Evolutionary conservation across 1,140 invertebrate genomes (phyloP), one percentile per base, ranked within the genome.

Genomic region (Cyphomyrmex costatus): DNA sequence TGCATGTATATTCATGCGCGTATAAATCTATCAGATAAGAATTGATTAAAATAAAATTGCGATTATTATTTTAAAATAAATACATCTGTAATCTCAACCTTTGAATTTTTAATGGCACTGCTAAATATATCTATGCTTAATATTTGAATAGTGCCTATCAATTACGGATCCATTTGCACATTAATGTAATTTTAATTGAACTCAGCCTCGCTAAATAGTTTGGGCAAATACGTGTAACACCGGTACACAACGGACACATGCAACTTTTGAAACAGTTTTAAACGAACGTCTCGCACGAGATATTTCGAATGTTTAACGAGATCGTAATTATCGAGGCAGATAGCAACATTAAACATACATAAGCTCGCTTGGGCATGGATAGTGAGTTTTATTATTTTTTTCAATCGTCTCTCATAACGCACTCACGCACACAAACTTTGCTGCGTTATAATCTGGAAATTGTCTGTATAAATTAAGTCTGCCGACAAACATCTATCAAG

Each of bases 401-500:
- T 70, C 73, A 65, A 65, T 85, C 73, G 42, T 85, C 53, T 63
- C 65, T 16, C 71, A 66, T 61, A 53, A 61, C 73, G 24, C 65
- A 33, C 61, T 24, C 63, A 63, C 46, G 21, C 49, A 61, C 27
- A 60, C 42, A 36, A 71, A 80, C 46, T 21, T 8, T 56, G 4
- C 46, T 42, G 21, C 63, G 27, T 36, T 73, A 42, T 70, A 76
- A 82, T 89, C 68, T 86, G 60, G n/a, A 46, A 82, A 89, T 89
- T 78, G 46, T n/a, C 76, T 66, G 86, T 79, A 79, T 87, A 87
- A 90, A 90, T 87, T 79, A 79, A 90, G 16, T 10, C 65, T 14
- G 30, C 86, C 73, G 88, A 89, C 89, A 78, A 89, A 87, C 88
- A 77, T 87, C 79, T 82, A 87, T 89, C 89, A 89, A 89, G 89